Conservation (phyloP, 2,888 invertebrate genomes). For the Amiota mariae region DNA sequence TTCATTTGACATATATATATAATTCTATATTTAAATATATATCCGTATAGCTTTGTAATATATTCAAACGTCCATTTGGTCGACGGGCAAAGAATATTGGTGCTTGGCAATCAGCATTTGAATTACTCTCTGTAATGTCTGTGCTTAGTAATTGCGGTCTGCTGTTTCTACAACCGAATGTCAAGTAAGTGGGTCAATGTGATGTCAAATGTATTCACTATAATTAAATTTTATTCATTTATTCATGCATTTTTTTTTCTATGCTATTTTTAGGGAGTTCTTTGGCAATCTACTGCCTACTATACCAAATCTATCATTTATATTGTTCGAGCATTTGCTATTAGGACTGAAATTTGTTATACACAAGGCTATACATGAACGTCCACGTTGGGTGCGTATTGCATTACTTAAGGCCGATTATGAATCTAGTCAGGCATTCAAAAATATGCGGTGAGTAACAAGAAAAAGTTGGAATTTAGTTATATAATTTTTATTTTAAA, state of each 20-base stretch:
- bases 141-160: constrained; percentile 85
- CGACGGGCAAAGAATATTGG: constrained; percentile 81
- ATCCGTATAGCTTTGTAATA: constrained; percentile 76
- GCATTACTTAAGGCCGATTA: constrained; percentile 78
- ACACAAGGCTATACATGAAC: constrained; percentile 81
- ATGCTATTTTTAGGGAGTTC: constrained; percentile 60
- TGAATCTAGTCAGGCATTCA: constrained; percentile 79
- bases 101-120: constrained; percentile 82
- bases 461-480: background rate
- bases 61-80: constrained; percentile 81
- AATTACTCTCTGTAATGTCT: constrained; percentile 77
- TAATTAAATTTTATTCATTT: no score
- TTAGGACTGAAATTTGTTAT: constrained; percentile 79
- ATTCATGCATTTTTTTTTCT: no score
- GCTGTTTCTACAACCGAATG: constrained; percentile 80
- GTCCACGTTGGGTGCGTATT: constrained; percentile 80
- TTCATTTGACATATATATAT: background rate
- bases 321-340: constrained; percentile 81
- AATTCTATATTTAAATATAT: background rate
- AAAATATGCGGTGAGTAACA: constrained; percentile 71
- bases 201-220: no score
- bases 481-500: background rate
- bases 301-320: constrained; percentile 75
- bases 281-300: constrained; percentile 67
- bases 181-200: constrained; percentile 73